Evolutionary conservation across 2,113 vertebrate genomes (phyloP).

Genomic region (Melospiza melodia): DNA sequence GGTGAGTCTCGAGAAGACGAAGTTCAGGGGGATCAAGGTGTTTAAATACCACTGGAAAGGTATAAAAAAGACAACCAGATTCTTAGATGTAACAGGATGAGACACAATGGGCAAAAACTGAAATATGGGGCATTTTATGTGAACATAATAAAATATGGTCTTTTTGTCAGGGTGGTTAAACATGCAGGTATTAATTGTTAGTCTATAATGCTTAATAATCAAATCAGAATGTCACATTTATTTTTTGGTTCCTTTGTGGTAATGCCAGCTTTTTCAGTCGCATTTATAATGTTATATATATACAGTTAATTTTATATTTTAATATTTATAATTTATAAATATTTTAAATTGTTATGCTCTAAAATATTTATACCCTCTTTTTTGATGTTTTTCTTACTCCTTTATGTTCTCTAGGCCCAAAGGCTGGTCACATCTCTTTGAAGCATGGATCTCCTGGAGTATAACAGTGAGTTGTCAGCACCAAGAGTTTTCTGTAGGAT

Average conservation of each 20-base stretch:
- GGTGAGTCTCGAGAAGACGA: neutral
- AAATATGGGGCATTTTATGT: neutral
- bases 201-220: neutral
- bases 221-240: neutral
- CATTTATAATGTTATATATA: neutral
- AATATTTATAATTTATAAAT: neutral
- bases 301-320: neutral
- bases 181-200: neutral
- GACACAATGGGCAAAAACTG: neutral
- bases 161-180: neutral
- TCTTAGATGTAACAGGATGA: neutral
- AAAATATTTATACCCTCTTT: neutral
- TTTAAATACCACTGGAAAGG: neutral
- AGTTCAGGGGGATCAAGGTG: fast-evolving
- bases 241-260: neutral
- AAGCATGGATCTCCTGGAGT: fast-evolving
- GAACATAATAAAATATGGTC: neutral
- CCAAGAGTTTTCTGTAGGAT: neutral
- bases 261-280: neutral
- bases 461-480: neutral
- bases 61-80: neutral
- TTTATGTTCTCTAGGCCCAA: neutral
- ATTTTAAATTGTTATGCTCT: neutral
- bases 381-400: fast-evolving
- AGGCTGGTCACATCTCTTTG: neutral